Base-by-base conservation (phyloP, 53 echinoderm and acorn worm genomes). In the Patiria pectinifera region DNA sequence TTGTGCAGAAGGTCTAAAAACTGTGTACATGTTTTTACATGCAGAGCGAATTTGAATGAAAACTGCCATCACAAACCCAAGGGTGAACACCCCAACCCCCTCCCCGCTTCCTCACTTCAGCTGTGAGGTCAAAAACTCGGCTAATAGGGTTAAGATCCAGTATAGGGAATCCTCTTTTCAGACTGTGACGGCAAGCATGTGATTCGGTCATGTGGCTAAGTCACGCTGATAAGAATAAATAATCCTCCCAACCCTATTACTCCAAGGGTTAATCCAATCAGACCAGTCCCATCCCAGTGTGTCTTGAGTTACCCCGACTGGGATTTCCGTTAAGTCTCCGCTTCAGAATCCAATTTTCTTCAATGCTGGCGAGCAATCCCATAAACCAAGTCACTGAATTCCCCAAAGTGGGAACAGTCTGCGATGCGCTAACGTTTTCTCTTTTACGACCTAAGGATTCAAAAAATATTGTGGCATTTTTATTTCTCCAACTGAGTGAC, bases 261-360 rank as follows among this genome's bases (percentile, higher is more conserved):
- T 23, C 5, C n/a, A 14, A 18, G 9, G 19, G 16, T 58, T 6
- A 82, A 82, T 82, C 82, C 13, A 83, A 83, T 83, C 44, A 62
- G 48, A 62, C 21, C 35, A 24, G 35, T 2, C 25, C 46, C 62
- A 4, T 59, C 62, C 26, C 59, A 25, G 13, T 87, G 26, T 24
- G 49, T 45, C 45, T 18, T 46, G 80, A 45, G 80, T 46, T 80
- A 82, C 19, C 59, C 49, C 79, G 19, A 2, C 3, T 82, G 87
- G 76, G 49, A 74, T 87, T 49, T 87, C 15, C 48, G 74, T 49
- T 47, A n/a, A 74, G 87, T 72, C 63, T 72, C 25, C 5, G 48
- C n/a, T 72, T 87, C 83, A 8, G n/a, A 87, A 87, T 87, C 76
- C 87, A 87, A 75, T 87, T 59, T 70, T 11, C 53, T 53, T 53